Conservation (phyloP, 2,888 invertebrate genomes). For the Rhopalosiphum nymphaeae region DNA sequence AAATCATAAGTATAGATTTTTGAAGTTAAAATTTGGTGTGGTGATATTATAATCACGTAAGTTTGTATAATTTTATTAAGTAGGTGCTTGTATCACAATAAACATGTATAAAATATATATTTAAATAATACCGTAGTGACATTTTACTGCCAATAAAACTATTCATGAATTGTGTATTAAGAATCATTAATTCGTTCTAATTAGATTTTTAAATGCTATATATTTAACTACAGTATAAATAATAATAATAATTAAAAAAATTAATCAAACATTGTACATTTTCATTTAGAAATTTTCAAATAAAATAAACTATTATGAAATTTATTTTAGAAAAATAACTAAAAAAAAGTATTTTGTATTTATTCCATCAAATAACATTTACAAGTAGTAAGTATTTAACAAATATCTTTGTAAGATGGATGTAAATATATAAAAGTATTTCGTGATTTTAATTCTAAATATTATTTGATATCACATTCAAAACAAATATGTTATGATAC, state of each 20-base stretch:
- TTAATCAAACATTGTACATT: not conserved
- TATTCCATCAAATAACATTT: too few species aligned
- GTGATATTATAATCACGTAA: not conserved
- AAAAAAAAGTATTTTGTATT: too few species aligned
- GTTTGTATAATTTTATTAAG: not conserved
- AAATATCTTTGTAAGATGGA: too few species aligned
- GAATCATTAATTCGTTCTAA: not conserved
- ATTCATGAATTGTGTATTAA: not conserved
- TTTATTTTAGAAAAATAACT: not conserved
- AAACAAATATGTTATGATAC: not conserved
- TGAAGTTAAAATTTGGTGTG: not conserved
- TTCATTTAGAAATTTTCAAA: not conserved
- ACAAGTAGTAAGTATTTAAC: too few species aligned
- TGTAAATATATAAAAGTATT: not conserved
- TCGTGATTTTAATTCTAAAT: not conserved
- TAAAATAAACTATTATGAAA: not conserved
- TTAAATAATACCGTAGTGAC: not conserved
- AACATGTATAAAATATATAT: not conserved
- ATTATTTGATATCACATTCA: not conserved
- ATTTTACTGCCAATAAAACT: not conserved
- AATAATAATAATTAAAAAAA: not conserved
- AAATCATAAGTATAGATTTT: not conserved
- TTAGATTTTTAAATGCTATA: not conserved
- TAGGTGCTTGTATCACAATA: not conserved
- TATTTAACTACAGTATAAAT: not conserved